Base-by-base conservation (phyloP, 2,797 vertebrate species). In the Podarcis siculus region DNA sequence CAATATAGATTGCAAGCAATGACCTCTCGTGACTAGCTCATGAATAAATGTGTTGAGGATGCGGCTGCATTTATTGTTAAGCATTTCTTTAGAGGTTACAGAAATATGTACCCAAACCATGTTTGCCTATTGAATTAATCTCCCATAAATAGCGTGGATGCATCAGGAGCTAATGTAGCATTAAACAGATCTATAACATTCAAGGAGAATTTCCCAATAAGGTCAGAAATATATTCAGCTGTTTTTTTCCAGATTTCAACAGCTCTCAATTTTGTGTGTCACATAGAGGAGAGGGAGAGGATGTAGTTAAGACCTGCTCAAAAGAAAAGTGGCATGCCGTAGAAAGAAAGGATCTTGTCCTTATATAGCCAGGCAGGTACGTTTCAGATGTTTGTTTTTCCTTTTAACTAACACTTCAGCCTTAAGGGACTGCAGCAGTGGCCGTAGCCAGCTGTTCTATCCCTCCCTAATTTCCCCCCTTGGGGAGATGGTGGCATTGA, bases 81-180 rank as follows among this genome's bases (percentile, higher is more conserved):
- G 82, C 86, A 91, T 80, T 86, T 75, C 17, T 87, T 89, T 69
- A 13, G 81, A 84, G 87, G 90, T 89, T 55, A 92, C 1, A 55
- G 13, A 58, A 79, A n/a, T 8, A 23, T 86, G 66, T 37, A 89
- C 73, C 86, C 87, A 93, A 85, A 55, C 90, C 30, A 72, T 86
- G 92, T 89, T 85, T 88, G 95, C 93, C 91, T 86, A 92, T 77
- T 87, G 87, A 83, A 91, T 92, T 89, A 80, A 76, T 78, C 91
- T 94, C 87, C 8, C 21, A 27, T 72, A 91, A 95, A 91, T 37
- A 75, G 87, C 90, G 92, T 88, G 81, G 82, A 89, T 91, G 88
- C 77, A 82, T 72, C 89, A 85, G 84, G 78, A 87, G 23, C 49
- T 92, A 89, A 49, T n/a, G 30, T 79, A 92, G 93, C 90, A 67